phyloP scores from a whole-genome alignment of 2,888 invertebrate species.

The Neoaliturus tenellus region DNA sequence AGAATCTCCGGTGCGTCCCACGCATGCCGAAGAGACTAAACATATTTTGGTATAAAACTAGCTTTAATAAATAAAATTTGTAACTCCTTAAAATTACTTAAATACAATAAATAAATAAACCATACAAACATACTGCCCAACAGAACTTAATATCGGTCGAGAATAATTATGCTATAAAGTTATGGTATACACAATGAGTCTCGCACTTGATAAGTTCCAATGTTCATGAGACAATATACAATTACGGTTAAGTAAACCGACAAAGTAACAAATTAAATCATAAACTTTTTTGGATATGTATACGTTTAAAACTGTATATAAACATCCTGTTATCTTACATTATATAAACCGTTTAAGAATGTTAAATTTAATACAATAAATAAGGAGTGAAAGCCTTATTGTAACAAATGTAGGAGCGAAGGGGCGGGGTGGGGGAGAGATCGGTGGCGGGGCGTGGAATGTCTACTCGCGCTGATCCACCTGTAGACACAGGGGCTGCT shows the following conservation, averaged over 20 bases:
- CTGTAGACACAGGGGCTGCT: slow-evolving; percentile 60
- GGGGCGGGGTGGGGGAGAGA: slow-evolving; percentile 1
- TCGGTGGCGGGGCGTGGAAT: background rate
- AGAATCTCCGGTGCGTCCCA: slow-evolving; percentile 14
- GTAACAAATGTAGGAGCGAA: slow-evolving; percentile 15
- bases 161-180: background rate
- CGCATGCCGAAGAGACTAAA: slow-evolving; percentile 23
- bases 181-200: slow-evolving; percentile 30
- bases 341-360: slow-evolving; percentile 21
- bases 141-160: slow-evolving; percentile 13
- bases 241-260: background rate
- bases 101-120: slow-evolving; percentile 45
- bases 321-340: slow-evolving; percentile 41
- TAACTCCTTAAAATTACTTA: slow-evolving; percentile 39
- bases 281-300: slow-evolving; percentile 43
- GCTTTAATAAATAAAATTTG: slow-evolving; percentile 51
- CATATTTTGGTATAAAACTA: slow-evolving; percentile 53
- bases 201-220: background rate
- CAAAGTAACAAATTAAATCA: background rate
- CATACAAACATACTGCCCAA: slow-evolving; percentile 48
- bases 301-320: slow-evolving; percentile 49
- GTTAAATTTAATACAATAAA: slow-evolving; percentile 22
- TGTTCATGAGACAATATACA: slow-evolving; percentile 8
- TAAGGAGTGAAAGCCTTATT: slow-evolving; percentile 29
- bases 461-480: slow-evolving; percentile 67